Evolutionary conservation across 2,797 vertebrate genomes (phyloP), one percentile per base, ranked within the genome.

Genomic region (Melanotaenia nigrans): DNA sequence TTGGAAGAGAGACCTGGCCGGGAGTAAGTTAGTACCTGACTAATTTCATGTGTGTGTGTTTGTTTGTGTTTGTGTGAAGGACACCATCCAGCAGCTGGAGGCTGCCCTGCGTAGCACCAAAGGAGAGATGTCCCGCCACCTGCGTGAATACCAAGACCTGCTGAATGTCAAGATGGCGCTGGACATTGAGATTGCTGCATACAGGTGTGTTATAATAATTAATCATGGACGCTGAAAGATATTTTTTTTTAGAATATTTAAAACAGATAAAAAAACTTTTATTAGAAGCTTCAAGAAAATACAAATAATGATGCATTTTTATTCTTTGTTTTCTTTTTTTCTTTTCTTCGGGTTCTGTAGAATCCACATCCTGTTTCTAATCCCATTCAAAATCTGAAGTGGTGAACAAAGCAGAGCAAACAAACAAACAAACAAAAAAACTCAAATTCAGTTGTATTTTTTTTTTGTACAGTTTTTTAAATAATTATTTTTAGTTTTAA

Each of bases 181-280:
- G 89, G 95, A 95, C 85, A 95, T 95, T n/a, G 95, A 95, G 89
- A 95, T 95, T 8, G 95, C 95, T 22, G 94, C 95, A 62, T 95
- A 95, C 93, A 94, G 95, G 95, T 95, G 25, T 13, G 87, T 49
- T 14, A 1, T 24, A 14, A 47, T 22, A 51, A 62, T 53, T 42
- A 58, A 3, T 4, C 0, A 40, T 28, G 20, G n/a, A 54, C 20
- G 32, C 6, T 54, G 24, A 24, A 60, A 33, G 25, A 42, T 18
- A 42, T n/a, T n/a, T n/a, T 16, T 5, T 16, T 42, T 42, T 42
- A 42, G 1, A 42, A 18, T 42, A 2, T 47, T 20, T 8, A 45
- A 5, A 1, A 18, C 3, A 36, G 35, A 36, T 36, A 8, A 9
- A 20, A 47, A 20, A 20, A 9, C 7, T 20, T 20, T 47, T n/a